These are phyloP conservation scores for Mus minutoides DNA, from an alignment of 2,797 vertebrate genomes.

Conservation along the genomic window DNA sequence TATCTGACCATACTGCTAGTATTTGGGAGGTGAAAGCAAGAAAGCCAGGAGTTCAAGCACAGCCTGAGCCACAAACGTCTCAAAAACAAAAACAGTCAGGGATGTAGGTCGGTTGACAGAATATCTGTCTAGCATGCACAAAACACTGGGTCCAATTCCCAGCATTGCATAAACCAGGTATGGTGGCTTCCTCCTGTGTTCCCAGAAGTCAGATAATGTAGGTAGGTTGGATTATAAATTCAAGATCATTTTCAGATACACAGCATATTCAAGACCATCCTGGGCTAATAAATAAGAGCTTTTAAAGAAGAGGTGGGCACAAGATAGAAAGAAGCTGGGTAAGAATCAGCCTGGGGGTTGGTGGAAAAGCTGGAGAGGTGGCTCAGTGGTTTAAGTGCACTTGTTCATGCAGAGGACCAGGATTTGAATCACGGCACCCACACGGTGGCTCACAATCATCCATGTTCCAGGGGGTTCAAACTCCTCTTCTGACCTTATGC, in stretches of 20 bases:
- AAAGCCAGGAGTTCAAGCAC: not conserved
- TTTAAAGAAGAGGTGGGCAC: not conserved
- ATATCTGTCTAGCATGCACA: not conserved
- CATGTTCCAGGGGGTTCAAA: not conserved
- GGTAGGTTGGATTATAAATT: not conserved
- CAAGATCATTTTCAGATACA: not conserved
- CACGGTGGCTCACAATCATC: not conserved
- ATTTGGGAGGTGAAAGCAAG: not conserved
- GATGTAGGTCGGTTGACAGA: not conserved
- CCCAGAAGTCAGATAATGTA: not conserved
- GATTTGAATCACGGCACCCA: not conserved
- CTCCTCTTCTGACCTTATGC: not conserved
- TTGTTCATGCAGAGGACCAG: not conserved
- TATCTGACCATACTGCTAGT: not conserved
- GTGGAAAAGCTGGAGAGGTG: not conserved
- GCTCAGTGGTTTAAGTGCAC: not conserved
- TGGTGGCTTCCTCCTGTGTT: not conserved
- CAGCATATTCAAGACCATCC: not conserved
- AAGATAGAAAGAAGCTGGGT: not conserved
- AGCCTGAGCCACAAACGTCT: not conserved
- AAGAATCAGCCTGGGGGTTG: not conserved
- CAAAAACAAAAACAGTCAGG: not conserved
- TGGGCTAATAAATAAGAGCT: not conserved
- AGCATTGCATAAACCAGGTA: not conserved
- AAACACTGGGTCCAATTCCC: not conserved